Evolutionary conservation across 2,797 vertebrate genomes (phyloP).

Genomic region (Anomalospiza imberbis): DNA sequence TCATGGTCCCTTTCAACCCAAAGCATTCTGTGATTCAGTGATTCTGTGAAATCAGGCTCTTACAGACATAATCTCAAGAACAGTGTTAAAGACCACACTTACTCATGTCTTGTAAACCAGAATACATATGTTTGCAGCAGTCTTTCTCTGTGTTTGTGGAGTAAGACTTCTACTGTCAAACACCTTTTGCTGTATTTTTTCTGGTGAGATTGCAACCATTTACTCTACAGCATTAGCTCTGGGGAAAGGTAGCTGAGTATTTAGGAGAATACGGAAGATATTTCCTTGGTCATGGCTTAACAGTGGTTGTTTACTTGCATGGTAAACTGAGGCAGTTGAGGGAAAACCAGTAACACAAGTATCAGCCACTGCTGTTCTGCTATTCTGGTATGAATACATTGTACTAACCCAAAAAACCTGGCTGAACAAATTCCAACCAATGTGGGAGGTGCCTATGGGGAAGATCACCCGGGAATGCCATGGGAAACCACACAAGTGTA

Average conservation of each 20-base stretch:
- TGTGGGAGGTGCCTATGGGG: too few species aligned
- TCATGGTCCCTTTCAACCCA: not conserved
- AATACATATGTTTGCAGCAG: not conserved
- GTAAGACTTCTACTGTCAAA: not conserved
- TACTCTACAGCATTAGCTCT: not conserved
- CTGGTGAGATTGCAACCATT: not conserved
- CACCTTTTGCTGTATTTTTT: not conserved
- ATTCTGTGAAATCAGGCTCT: not conserved
- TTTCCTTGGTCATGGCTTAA: not conserved
- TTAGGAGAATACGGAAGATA: not conserved
- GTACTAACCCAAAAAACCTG: not conserved
- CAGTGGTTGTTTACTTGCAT: not conserved
- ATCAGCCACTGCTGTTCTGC: not conserved
- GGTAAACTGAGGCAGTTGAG: not conserved
- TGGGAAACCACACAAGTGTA: too few species aligned
- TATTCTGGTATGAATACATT: not conserved
- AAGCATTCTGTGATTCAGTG: not conserved
- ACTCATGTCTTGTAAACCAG: not conserved
- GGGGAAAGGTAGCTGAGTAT: fast-evolving
- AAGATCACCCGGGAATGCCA: too few species aligned
- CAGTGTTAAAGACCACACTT: not conserved
- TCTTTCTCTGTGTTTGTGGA: not conserved
- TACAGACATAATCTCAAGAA: not conserved
- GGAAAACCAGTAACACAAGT: not conserved
- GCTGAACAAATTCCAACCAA: not conserved